These are phyloP conservation scores for Peucedramus taeniatus DNA, from an alignment of 2,113 vertebrate species.

Conservation along the genomic window DNA sequence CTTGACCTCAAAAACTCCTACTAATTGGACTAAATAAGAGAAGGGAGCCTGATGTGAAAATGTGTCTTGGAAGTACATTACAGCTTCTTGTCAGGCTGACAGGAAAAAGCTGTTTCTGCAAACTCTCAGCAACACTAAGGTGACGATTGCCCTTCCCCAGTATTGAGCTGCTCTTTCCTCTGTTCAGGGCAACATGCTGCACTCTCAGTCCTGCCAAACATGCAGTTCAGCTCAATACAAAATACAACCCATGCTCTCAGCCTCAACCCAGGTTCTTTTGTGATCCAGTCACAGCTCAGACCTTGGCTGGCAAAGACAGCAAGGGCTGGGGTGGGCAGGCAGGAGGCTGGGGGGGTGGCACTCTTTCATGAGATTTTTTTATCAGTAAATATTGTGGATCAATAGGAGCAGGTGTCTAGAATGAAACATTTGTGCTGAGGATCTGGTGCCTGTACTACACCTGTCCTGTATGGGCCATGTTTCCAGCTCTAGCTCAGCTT, in stretches of 20 bases:
- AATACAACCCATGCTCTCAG: neutral
- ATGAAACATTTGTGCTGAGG: neutral
- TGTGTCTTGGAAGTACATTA: neutral
- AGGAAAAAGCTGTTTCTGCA: neutral
- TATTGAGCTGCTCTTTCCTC: rapidly evolving
- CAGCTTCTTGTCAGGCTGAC: neutral
- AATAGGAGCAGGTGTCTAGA: neutral
- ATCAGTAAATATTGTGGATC: neutral
- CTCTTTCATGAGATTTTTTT: neutral
- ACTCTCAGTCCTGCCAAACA: neutral
- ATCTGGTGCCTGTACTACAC: neutral
- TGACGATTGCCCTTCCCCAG: neutral
- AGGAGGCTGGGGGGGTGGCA: neutral
- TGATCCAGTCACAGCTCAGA: neutral
- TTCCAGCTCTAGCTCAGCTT: neutral
- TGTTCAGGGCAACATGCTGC: rapidly evolving
- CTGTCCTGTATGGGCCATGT: rapidly evolving
- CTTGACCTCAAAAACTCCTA: neutral
- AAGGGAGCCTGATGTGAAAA: neutral
- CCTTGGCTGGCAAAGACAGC: neutral
- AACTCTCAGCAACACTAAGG: neutral
- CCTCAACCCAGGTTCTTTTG: rapidly evolving
- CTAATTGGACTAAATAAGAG: neutral
- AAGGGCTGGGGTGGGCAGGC: neutral
- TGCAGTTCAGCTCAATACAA: neutral